These are phyloP conservation scores for Temnothorax nylanderi DNA, from an alignment of 1,140 invertebrate genomes.

Conservation along the genomic window DNA sequence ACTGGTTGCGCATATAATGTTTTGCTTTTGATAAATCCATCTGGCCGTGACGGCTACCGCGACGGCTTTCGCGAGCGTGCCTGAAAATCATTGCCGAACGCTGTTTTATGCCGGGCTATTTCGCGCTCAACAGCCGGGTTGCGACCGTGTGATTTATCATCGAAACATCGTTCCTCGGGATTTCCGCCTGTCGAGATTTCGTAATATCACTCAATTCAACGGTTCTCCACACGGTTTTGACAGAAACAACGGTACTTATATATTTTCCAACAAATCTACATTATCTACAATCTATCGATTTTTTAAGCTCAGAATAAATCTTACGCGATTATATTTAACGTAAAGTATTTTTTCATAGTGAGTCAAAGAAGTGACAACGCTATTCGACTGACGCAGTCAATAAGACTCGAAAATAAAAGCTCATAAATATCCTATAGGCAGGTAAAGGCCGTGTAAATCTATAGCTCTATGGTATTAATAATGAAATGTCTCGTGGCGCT, in stretches of 20 bases:
- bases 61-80: conserved; percentile 5
- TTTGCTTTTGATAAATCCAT: conserved; percentile 62
- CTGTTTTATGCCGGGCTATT: conserved; percentile 41
- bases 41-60: conserved; percentile 45
- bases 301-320: background rate
- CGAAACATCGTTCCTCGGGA: background rate
- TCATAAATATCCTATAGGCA: conserved; percentile 24
- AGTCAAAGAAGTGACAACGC: background rate
- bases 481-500: background rate
- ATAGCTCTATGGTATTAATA: conserved; percentile 2
- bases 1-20: conserved; percentile 51
- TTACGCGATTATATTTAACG: background rate
- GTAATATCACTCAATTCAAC: background rate
- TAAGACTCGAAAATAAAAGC: background rate
- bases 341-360: background rate
- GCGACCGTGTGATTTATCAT: conserved; percentile 21
- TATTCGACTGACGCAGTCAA: background rate
- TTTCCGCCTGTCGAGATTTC: background rate
- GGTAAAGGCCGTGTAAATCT: background rate
- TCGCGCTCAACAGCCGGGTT: conserved; percentile 38
- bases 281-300: background rate
- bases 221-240: background rate
- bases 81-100: conserved; percentile 32
- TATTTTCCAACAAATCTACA: background rate
- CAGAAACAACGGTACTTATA: background rate